Conservation (phyloP, 2,797 vertebrate species). For the Arnoldichthys spilopterus region DNA sequence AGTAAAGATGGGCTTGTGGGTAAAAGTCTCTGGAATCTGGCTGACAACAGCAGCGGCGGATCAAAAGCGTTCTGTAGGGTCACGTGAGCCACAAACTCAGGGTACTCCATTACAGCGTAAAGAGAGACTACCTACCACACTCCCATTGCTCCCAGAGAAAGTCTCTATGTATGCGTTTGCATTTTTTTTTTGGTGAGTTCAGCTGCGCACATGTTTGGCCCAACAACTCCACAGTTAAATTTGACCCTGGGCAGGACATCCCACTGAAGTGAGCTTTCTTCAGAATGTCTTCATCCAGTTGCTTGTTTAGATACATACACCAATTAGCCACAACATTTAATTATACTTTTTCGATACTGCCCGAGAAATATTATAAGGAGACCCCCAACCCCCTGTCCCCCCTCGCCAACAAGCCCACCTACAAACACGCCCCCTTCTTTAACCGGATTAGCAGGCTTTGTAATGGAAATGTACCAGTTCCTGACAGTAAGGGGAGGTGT, state of each 20-base stretch:
- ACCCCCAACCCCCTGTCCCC: no score
- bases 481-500: no score
- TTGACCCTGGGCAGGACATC: conserved; percentile 56
- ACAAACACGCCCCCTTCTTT: no score
- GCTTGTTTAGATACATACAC: not conserved
- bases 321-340: no score
- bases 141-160: conserved; percentile 58
- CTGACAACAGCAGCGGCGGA: conserved; percentile 45
- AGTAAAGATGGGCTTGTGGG: not conserved
- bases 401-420: no score
- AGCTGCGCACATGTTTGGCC: conserved; percentile 58
- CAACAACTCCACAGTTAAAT: conserved; percentile 63
- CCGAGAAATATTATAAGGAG: no score
- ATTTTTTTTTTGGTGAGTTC: conserved; percentile 55
- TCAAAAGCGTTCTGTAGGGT: conserved; percentile 41
- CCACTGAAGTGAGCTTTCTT: not conserved
- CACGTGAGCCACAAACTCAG: conserved; percentile 14
- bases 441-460: no score
- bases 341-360: no score
- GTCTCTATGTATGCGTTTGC: conserved; percentile 22
- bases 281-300: not conserved
- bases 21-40: conserved; percentile 13
- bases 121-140: conserved; percentile 16
- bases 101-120: conserved; percentile 25
- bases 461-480: no score